Base-by-base conservation (phyloP, 2,888 invertebrate genomes). In the Ophion slaviceki region DNA sequence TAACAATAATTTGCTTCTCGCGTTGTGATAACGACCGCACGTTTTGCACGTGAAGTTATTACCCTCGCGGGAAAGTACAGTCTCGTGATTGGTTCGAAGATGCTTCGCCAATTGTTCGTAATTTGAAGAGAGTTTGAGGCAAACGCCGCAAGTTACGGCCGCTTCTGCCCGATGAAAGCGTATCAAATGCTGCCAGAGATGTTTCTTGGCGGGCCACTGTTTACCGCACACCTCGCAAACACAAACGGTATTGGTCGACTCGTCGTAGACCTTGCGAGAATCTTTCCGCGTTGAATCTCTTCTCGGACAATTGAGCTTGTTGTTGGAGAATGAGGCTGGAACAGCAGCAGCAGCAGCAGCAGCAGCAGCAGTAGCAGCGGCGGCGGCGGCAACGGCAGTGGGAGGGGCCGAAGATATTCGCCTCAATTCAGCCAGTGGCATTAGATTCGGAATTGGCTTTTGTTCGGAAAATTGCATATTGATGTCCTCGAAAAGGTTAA, bases 201-300 rank as follows among this genome's bases (percentile, higher is more conserved):
- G 95, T 87, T 95, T 95, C 87, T 95, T 95, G 0, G 95, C 95
- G 0, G 95, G 95, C 95, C 95, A 96, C 11, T 95, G 95, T 89
- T 95, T 96, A 7, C 95, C 94, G 87, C 96, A 96, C n/a, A 95
- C 95, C 88, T 95, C 95, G 87, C 96, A 94, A 0, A 93, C 91
- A 67, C 94, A 94, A 45, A 93, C 93, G 10, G 94, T 94, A 53
- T 94, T 94, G 0, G 94, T 94, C 7, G 93, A 93, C 88, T 95
- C 95, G 11, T 95, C 95, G 87, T 95, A 95, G 0, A 95, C 95
- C 8, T 95, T 95, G 2, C 95, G 92, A 7, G 94, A 94, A 74
- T 93, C 94, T 62, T 94, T 94, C 14, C 94, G 89, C 40, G 93
- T n/a, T 24, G 53, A 47, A 14, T 67, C 66, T 57, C 57, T 66